Evolutionary conservation across 2,113 vertebrate genomes (phyloP).

Genomic region (Isurus oxyrinchus): DNA sequence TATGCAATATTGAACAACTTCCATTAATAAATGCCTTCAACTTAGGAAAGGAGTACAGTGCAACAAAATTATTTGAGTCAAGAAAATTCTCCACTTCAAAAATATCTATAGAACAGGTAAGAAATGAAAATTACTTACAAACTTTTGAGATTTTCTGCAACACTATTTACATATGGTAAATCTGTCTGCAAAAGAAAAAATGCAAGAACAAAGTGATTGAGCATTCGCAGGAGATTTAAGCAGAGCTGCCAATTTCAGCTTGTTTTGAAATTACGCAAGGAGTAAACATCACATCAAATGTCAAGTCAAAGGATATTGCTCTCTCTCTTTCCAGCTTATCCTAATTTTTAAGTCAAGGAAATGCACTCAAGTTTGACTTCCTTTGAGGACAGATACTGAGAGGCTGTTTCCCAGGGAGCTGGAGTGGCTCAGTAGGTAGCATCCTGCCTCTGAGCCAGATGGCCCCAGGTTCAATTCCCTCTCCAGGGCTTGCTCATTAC

Average conservation of each 20-base stretch:
- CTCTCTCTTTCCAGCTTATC: background rate
- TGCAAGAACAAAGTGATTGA: constrained; percentile 36
- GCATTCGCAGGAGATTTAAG: background rate
- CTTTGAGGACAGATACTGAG: background rate
- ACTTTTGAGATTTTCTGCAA: constrained; percentile 71
- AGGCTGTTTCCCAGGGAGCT: too few species aligned
- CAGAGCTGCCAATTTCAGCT: background rate
- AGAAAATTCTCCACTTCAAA: background rate
- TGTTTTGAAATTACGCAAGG: background rate
- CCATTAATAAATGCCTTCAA: background rate
- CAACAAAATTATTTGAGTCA: background rate
- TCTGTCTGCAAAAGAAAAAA: constrained; percentile 63
- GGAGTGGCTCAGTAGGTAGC: too few species aligned
- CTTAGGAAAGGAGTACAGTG: background rate
- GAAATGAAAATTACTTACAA: constrained; percentile 58
- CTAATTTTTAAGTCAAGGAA: background rate
- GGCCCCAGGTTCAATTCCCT: too few species aligned
- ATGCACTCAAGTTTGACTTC: background rate
- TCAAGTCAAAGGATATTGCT: background rate
- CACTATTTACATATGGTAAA: constrained; percentile 62
- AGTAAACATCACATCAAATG: background rate
- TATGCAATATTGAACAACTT: background rate
- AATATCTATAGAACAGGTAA: background rate
- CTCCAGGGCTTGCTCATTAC: too few species aligned
- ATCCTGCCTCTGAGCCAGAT: too few species aligned